Conservation (phyloP, 2,797 vertebrate species). For the Sparus aurata region DNA sequence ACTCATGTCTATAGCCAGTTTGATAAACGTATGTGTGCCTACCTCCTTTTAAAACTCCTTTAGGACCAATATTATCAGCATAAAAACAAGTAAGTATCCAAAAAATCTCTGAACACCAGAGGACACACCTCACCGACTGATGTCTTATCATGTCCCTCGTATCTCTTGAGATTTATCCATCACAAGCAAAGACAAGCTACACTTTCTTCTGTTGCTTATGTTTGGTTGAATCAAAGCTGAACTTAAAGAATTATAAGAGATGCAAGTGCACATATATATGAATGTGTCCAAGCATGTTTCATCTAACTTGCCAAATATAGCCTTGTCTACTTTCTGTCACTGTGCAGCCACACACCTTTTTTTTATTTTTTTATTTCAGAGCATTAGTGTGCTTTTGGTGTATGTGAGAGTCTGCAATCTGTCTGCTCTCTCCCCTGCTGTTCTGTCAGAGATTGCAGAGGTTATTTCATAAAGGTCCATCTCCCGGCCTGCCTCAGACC, state of each 20-base stretch:
- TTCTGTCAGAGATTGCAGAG: slow-evolving; percentile 66
- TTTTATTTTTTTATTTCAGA: slow-evolving; percentile 30
- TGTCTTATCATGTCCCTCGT: background rate
- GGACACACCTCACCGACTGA: background rate
- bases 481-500: slow-evolving; percentile 74
- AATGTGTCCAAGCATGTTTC: background rate
- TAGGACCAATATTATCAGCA: background rate
- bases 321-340: slow-evolving; percentile 27
- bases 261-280: background rate
- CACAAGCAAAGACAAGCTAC: background rate
- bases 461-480: slow-evolving; percentile 77
- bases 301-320: slow-evolving; percentile 23
- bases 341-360: slow-evolving; percentile 19
- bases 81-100: background rate
- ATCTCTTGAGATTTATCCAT: background rate
- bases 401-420: slow-evolving; percentile 16
- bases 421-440: slow-evolving; percentile 58
- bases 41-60: background rate
- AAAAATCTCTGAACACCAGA: background rate
- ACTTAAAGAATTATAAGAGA: background rate
- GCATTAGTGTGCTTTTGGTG: slow-evolving; percentile 16
- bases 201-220: background rate
- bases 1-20: background rate
- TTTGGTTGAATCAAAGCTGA: slow-evolving; percentile 5
- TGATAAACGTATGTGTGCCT: too few species aligned